A percentile compares a stretch with the other conserved stretches of the same genome.
Conservation (phyloP, 2,113 vertebrate species). For the Sciurus niger region DNA sequence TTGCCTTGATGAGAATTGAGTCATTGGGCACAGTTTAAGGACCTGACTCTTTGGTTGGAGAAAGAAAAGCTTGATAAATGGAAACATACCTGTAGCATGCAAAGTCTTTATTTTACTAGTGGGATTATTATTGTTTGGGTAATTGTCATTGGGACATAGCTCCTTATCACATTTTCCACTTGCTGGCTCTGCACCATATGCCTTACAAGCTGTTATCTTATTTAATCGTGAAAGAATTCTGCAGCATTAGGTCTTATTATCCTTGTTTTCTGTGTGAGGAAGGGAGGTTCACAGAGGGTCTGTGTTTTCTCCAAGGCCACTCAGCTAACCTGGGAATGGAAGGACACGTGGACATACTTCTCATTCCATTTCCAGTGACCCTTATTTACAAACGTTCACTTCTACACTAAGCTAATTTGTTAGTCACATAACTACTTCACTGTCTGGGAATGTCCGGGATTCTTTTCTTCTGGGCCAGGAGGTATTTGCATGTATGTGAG, state of each 20-base stretch:
- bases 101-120: not conserved
- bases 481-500: not conserved
- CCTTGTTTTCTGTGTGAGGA: not conserved
- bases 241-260: not conserved
- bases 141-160: not conserved
- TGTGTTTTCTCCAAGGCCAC: not conserved
- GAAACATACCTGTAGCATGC: not conserved
- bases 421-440: not conserved
- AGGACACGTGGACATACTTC: not conserved
- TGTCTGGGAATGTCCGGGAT: conserved; percentile 39
- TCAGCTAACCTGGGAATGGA: not conserved
- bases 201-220: not conserved
- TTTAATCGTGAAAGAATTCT: not conserved
- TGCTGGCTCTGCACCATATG: not conserved
- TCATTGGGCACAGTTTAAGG: not conserved
- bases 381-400: conserved; percentile 51
- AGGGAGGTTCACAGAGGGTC: not conserved
- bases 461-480: conserved; percentile 29
- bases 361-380: not conserved
- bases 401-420: conserved; percentile 29
- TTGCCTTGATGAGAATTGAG: conserved; percentile 43
- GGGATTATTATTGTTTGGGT: not conserved
- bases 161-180: not conserved
- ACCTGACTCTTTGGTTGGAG: not conserved
- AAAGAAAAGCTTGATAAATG: not conserved